Conservation (phyloP, 2,113 vertebrate species). For the Leptodactylus fuscus region DNA sequence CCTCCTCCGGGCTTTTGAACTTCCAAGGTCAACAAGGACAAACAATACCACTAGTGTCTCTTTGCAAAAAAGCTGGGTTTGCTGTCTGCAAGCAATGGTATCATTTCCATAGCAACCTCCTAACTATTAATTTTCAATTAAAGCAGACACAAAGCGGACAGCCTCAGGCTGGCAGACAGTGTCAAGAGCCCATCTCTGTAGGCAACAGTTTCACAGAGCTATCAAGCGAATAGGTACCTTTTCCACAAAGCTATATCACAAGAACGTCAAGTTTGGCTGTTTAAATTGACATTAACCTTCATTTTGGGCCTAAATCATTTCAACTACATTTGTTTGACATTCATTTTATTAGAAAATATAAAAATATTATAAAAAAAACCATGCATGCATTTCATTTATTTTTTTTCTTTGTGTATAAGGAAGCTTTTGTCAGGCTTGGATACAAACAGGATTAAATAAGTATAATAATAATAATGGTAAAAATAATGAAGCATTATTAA, state of each 20-base stretch:
- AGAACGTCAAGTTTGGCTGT: conserved; percentile 80
- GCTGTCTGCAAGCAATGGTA: conserved; percentile 85
- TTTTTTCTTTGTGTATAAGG: not conserved
- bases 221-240: conserved; percentile 80
- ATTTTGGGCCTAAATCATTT: conserved; percentile 77
- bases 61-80: conserved; percentile 88
- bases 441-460: not conserved
- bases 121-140: conserved; percentile 97
- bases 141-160: conserved; percentile 89
- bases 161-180: conserved; percentile 87
- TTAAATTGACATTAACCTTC: conserved; percentile 85
- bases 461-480: not conserved
- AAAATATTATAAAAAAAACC: not conserved
- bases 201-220: conserved; percentile 87
- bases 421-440: not conserved
- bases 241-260: conserved; percentile 77
- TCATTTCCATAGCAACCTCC: conserved; percentile 91
- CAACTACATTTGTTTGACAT: conserved; percentile 68
- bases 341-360: conserved; percentile 49
- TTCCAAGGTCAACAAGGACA: conserved; percentile 99
- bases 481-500: not conserved
- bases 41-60: conserved; percentile 97
- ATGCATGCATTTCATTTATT: not conserved
- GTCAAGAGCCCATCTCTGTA: conserved; percentile 87
- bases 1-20: conserved; percentile 90